Base-by-base conservation (phyloP, 2,797 vertebrate genomes). In the Phyllotis vaccarum region DNA sequence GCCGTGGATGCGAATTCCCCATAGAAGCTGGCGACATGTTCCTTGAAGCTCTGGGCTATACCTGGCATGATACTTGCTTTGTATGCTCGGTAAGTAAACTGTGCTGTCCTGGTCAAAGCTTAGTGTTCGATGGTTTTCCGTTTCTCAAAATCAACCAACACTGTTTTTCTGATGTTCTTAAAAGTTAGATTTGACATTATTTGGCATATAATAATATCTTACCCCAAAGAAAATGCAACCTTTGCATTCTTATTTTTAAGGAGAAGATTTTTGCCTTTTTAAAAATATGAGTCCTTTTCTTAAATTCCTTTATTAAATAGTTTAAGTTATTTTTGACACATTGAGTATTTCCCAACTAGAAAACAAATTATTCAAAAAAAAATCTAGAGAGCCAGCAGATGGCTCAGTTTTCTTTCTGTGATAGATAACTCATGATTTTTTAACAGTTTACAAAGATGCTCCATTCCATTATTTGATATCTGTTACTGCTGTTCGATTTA, bases 51-150 rank as follows among this genome's bases (percentile, higher is more conserved):
- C 97, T 99, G 87, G 99, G 99, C 66, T 98, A 98, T 97, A 99
- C 99, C 97, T 99, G 99, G 99, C 99, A 99, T 12, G 99, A 99
- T 97, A 99, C 99, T 96, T 99, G 99, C 98, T 99, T 99, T 93
- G 99, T 99, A 34, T 99, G 99, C 91, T 98, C 99, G 0, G 99
- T 99, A 99, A 97, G 99, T 99, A 94, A 96, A 94, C 94, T 17
- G 62, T 40, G 29, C 0, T 27, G 78, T 92, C 85, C 75, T 49
- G 93, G 81, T 37, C 80, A 93, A 40, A 78, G 75, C 91, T 95
- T 52, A 82, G 43, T 49, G 0, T 11, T 89, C 29, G 75, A 31
- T 12, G 60, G 82, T 76, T 74, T 90, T 87, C 24, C 95, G 0
- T 89, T 72, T 94, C 94, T 92, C 10, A 46, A 88, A 96, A 66